These are phyloP conservation scores for Cremastinae sp. DNA, from an alignment of 2,888 invertebrate species.

Conservation along the genomic window DNA sequence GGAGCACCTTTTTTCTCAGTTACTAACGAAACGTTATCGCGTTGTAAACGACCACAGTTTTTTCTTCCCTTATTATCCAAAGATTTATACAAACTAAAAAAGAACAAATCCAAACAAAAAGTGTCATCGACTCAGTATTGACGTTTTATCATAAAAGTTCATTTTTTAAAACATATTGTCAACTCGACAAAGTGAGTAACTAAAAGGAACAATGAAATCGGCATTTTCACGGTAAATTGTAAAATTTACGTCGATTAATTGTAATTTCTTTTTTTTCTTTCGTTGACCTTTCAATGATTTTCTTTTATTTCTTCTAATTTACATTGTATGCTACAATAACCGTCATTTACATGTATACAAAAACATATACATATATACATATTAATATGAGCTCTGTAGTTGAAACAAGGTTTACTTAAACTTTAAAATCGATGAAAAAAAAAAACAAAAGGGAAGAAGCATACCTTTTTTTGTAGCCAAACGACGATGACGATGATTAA, in stretches of 20 bases:
- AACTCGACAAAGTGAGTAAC: slow-evolving; percentile 3
- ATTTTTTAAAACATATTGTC: slow-evolving; percentile 26
- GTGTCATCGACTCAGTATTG: slow-evolving; percentile 51
- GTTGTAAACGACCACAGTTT: slow-evolving; percentile 55
- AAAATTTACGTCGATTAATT: slow-evolving; percentile 51
- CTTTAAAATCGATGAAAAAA: slow-evolving; percentile 30
- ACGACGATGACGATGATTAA: slow-evolving; percentile 52
- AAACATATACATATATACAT: slow-evolving; percentile 49
- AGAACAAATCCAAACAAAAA: slow-evolving; percentile 32
- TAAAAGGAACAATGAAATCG: slow-evolving; percentile 27
- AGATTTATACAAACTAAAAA: slow-evolving; percentile 43
- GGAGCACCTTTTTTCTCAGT: slow-evolving; percentile 30
- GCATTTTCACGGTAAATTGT: slow-evolving; percentile 45
- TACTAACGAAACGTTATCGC: slow-evolving; percentile 41
- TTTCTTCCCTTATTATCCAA: slow-evolving; percentile 58
- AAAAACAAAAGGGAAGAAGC: slow-evolving; percentile 32
- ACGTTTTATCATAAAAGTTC: slow-evolving; percentile 46
- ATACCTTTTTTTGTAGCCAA: slow-evolving; percentile 55
- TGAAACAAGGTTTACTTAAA: slow-evolving; percentile 62
- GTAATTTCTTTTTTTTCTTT: slow-evolving; percentile 30
- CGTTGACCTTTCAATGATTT: slow-evolving; percentile 33
- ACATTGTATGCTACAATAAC: slow-evolving; percentile 64
- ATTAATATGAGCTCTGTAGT: slow-evolving; percentile 68
- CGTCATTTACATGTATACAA: slow-evolving; percentile 65
- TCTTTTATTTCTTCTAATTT: slow-evolving; percentile 59